Evolutionary conservation across 2,797 vertebrate species (phyloP), one percentile per base, ranked within the genome.

Genomic region (Takifugu ocellatus): DNA sequence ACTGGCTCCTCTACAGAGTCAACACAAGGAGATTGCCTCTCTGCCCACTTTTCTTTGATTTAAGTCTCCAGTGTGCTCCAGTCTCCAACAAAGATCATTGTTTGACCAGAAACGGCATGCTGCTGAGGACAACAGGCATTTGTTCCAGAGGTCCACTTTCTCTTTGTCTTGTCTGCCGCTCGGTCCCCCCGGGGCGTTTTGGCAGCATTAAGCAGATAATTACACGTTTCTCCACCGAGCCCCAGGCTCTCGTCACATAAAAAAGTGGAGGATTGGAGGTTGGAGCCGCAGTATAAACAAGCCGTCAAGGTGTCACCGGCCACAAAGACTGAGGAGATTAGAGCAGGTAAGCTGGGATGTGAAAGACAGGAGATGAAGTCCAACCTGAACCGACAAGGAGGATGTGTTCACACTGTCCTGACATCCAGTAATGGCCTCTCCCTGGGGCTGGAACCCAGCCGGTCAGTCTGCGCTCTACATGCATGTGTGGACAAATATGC

Each of bases 11-110:
- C 72, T 49, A 36, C 75, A 66, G 54, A 63, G 60, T 66, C 51
- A 54, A 31, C 50, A 70, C 62, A 51, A 61, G 83, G 81, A 84
- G 75, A 84, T 77, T 84, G 75, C 84, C 83, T 75, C 57, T 72
- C 46, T 69, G 64, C 68, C 61, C 52, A 43, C 73, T 63, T 67
- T 61, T 61, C 21, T 60, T 54, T 15, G 66, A 61, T 67, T 84
- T 60, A 73, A 74, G 51, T 65, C 56, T 33, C 49, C 56, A 77
- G 69, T 65, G 58, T 67, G 64, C 69, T 57, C 59, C 49, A 66
- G 52, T 55, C 68, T 67, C 51, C 27, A 69, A 69, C 74, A 83
- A 71, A 82, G 79, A 44, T 84, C 79, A 81, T 76, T 86, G 82
- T 85, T 70, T 82, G 64, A 72, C 75, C 55, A 68, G 63, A 76